phyloP scores from a whole-genome alignment of 2,888 invertebrate genomes.

The Cecidostiba fungosa region DNA sequence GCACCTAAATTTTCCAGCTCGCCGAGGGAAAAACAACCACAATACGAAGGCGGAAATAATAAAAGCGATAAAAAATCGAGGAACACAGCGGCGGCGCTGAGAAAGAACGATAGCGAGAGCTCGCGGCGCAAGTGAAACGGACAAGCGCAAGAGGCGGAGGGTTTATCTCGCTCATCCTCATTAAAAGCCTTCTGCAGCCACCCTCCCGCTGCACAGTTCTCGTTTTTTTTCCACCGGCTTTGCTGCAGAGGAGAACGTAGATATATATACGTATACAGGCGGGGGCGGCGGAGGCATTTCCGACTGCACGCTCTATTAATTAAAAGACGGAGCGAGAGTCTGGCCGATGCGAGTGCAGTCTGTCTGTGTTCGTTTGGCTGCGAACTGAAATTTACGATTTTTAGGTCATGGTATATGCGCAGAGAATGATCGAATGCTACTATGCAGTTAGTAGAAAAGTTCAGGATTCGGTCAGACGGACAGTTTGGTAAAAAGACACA shows the following conservation, averaged over 20 bases:
- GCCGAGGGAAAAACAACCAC: not conserved
- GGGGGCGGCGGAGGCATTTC: slow-evolving; percentile 68
- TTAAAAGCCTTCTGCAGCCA: slow-evolving; percentile 72
- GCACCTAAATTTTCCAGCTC: slow-evolving; percentile 16
- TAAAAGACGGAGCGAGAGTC: slow-evolving; percentile 71
- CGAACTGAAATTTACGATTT: slow-evolving; percentile 30
- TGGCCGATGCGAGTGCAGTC: slow-evolving; percentile 19
- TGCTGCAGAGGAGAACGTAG: slow-evolving; percentile 36
- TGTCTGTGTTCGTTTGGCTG: not conserved
- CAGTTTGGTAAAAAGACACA: not conserved
- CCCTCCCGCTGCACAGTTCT: slow-evolving; percentile 59
- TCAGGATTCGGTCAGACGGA: slow-evolving; percentile 1
- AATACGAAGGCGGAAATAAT: slow-evolving; percentile 20
- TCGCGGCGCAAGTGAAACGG: not conserved
- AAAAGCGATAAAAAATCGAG: slow-evolving; percentile 38
- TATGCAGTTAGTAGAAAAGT: not conserved
- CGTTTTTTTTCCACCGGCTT: slow-evolving; percentile 67
- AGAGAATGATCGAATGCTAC: slow-evolving; percentile 13
- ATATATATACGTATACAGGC: slow-evolving; percentile 58
- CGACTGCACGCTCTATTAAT: slow-evolving; percentile 75
- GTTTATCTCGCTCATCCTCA: slow-evolving; percentile 78
- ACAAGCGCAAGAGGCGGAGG: slow-evolving; percentile 62
- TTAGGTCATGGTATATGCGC: slow-evolving; percentile 32
- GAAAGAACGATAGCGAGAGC: slow-evolving; percentile 25
- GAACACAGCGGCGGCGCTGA: not conserved